phyloP scores from a whole-genome alignment of 2,888 invertebrate species.

The Tridacna gigas region DNA sequence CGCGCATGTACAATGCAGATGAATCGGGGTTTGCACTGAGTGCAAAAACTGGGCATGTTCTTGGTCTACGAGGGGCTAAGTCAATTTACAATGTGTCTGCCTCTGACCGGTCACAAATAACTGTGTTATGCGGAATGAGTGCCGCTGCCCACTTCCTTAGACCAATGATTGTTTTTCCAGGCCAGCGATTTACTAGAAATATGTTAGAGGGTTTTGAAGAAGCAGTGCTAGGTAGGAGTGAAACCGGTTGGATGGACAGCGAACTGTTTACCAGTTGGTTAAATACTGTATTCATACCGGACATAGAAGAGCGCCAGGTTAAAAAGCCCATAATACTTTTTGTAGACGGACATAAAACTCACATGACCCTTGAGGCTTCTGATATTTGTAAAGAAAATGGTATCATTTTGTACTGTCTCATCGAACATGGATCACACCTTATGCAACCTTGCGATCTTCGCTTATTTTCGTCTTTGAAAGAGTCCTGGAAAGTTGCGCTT shows the following conservation, averaged over 20 bases:
- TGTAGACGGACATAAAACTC: conserved; percentile 62
- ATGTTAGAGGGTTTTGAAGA: conserved; percentile 46
- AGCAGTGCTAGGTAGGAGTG: conserved; percentile 32
- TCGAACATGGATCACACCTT: conserved; percentile 58
- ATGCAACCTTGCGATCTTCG: conserved; percentile 59
- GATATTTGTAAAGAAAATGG: conserved; percentile 42
- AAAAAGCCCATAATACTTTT: conserved; percentile 45
- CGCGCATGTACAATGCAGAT: conserved; percentile 35
- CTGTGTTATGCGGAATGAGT: conserved; percentile 34
- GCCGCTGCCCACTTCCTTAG: conserved; percentile 30
- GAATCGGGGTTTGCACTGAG: conserved; percentile 32
- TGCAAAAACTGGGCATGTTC: conserved; percentile 16
- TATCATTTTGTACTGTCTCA: conserved; percentile 53
- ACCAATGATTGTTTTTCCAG: conserved; percentile 47
- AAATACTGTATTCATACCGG: conserved; percentile 32
- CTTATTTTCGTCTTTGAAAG: conserved; percentile 54
- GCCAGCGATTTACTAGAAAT: conserved; percentile 36
- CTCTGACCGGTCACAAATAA: conserved; percentile 35
- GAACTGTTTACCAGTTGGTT: conserved; percentile 40
- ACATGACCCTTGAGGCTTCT: conserved; percentile 44
- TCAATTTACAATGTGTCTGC: conserved; percentile 29
- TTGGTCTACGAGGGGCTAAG: conserved; percentile 20
- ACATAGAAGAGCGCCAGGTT: not conserved
- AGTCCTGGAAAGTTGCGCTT: conserved; percentile 41
- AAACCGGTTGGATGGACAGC: conserved; percentile 45